Evolutionary conservation across 2,797 vertebrate species (phyloP).

Genomic region (Hydrophis major): DNA sequence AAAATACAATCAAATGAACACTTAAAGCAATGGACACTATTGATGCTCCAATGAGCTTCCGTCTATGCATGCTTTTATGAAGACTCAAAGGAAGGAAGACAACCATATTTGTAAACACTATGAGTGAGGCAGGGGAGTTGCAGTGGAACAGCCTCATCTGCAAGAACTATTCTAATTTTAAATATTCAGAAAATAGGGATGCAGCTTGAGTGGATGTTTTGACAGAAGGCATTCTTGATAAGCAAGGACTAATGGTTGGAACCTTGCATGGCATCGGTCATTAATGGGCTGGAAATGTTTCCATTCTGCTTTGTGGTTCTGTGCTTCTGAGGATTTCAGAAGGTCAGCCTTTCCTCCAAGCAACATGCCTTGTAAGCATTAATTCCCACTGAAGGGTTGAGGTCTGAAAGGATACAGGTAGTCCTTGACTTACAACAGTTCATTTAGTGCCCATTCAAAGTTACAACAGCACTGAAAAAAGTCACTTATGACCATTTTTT

Average conservation of each 20-base stretch:
- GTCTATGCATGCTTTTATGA: not conserved
- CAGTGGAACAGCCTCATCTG: not conserved
- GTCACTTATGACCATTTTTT: not conserved
- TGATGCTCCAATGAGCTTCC: not conserved
- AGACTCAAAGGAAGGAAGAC: not conserved
- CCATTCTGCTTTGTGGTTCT: not conserved
- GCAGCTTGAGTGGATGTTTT: not conserved
- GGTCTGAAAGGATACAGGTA: not conserved
- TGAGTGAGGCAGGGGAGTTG: not conserved
- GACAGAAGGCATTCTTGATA: not conserved
- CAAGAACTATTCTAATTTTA: not conserved
- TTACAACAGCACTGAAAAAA: not conserved
- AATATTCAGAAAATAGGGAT: not conserved
- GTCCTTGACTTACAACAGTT: not conserved
- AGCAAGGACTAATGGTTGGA: not conserved
- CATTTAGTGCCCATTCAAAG: not conserved
- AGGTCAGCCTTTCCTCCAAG: constrained; percentile 27
- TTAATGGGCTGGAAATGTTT: not conserved
- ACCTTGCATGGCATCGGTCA: not conserved
- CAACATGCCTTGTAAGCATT: constrained; percentile 36
- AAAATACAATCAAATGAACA: not conserved
- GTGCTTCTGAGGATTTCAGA: constrained; percentile 30
- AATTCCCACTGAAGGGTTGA: not conserved
- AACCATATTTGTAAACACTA: not conserved
- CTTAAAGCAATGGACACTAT: not conserved